Conservation (phyloP, 2,113 vertebrate species). For the Varanus komodoensis region DNA sequence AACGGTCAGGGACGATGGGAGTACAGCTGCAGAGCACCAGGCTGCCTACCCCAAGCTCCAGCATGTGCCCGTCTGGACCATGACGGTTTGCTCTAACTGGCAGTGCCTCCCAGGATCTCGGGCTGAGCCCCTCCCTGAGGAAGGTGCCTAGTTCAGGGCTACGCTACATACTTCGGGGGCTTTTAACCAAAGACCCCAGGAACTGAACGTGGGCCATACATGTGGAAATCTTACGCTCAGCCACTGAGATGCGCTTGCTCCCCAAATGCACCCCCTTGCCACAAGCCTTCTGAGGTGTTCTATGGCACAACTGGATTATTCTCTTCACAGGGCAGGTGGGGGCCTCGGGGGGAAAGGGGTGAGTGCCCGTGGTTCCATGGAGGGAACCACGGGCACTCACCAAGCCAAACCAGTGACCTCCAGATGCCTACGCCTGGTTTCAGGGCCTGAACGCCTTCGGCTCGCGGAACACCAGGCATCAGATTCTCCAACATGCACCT, state of each 20-base stretch:
- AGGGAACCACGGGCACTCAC: too few species aligned
- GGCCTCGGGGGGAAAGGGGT: too few species aligned
- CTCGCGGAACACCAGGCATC: neutral
- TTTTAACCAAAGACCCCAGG: neutral
- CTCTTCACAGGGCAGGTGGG: neutral
- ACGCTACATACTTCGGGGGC: too few species aligned
- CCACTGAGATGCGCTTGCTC: neutral
- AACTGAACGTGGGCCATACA: neutral
- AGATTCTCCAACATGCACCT: neutral
- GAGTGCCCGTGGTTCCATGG: too few species aligned
- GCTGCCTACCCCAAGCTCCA: too few species aligned
- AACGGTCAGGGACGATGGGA: too few species aligned
- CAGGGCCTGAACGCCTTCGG: too few species aligned
- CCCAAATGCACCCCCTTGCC: neutral
- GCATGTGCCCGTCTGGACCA: too few species aligned
- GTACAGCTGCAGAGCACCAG: too few species aligned
- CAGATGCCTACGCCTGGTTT: neutral
- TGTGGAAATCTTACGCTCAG: neutral
- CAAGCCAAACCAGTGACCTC: too few species aligned
- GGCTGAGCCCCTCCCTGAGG: neutral
- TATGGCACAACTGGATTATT: neutral
- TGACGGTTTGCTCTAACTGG: neutral
- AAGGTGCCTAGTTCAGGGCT: neutral
- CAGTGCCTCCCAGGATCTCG: neutral
- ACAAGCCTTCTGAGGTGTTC: neutral